Evolutionary conservation across 37 sponge, comb jelly and placozoan species (phyloP).

Genomic region (Eunapius fragilis): DNA sequence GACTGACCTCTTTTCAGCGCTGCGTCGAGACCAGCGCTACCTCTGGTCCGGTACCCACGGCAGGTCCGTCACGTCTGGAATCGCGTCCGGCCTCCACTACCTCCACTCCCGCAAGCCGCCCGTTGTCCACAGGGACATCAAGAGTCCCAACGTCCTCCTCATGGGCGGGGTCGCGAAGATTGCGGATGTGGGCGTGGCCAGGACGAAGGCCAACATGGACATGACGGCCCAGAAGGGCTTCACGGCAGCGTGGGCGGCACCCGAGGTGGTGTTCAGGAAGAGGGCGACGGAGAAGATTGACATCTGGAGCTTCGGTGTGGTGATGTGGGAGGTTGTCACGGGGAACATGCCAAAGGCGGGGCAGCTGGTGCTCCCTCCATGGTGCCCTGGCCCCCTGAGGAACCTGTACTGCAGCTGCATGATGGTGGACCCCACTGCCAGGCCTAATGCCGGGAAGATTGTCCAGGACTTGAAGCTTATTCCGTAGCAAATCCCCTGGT

Average conservation of each 20-base stretch:
- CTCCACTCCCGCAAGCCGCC: slow-evolving; percentile 84
- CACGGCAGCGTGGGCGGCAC: slow-evolving; percentile 94
- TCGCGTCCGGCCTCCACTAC: slow-evolving; percentile 84
- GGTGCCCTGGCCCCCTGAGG: slow-evolving; percentile 25
- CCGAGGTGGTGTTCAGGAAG: slow-evolving; percentile 87
- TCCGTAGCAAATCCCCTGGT: background rate
- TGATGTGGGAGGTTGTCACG: slow-evolving; percentile 92
- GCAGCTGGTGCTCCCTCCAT: slow-evolving; percentile 55
- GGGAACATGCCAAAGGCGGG: slow-evolving; percentile 75
- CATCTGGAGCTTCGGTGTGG: slow-evolving; percentile 91
- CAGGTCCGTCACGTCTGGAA: slow-evolving; percentile 57
- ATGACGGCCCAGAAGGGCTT: slow-evolving; percentile 94
- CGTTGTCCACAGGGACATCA: slow-evolving; percentile 90
- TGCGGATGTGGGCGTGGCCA: slow-evolving; percentile 90
- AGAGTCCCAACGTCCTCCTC: slow-evolving; percentile 92
- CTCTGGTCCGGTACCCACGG: slow-evolving; percentile 83
- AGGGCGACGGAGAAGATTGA: slow-evolving; percentile 94
- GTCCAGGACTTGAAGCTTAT: slow-evolving; percentile 37
- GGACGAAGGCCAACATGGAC: slow-evolving; percentile 74
- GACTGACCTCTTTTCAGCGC: slow-evolving; percentile 74
- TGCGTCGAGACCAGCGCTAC: slow-evolving; percentile 52
- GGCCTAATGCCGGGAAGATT: slow-evolving; percentile 79
- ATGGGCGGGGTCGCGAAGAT: slow-evolving; percentile 84
- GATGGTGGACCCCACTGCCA: slow-evolving; percentile 41
- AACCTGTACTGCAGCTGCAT: slow-evolving; percentile 61